Evolutionary conservation across 2,113 vertebrate species (phyloP).

Genomic region (Apodemus speciosus): DNA sequence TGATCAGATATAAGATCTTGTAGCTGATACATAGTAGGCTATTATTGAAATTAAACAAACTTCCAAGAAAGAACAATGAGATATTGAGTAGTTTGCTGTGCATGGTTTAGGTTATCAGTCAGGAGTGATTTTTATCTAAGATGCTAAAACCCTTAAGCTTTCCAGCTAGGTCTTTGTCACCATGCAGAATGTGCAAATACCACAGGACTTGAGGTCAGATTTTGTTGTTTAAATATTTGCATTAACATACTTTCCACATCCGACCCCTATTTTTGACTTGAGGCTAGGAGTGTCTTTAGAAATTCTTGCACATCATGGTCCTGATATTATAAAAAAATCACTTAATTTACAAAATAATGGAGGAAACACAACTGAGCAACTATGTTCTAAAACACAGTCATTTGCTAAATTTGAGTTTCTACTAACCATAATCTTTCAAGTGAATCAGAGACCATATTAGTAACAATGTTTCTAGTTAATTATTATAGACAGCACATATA

Average conservation of each 20-base stretch:
- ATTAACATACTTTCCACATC: no score
- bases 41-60: background rate
- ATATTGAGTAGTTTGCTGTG: conserved; percentile 16
- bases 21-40: background rate
- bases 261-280: background rate
- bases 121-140: background rate
- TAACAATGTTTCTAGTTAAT: background rate
- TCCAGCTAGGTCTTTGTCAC: background rate
- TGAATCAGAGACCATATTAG: background rate
- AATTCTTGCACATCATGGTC: background rate
- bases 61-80: conserved; percentile 14
- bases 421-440: background rate
- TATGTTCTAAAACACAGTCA: background rate
- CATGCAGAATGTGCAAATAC: background rate
- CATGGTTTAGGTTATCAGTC: background rate
- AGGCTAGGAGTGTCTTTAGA: no score
- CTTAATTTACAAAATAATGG: background rate
- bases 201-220: background rate
- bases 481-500: background rate
- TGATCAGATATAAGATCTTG: background rate
- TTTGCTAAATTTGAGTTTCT: background rate
- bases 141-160: background rate
- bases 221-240: background rate
- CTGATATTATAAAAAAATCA: background rate
- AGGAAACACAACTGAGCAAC: background rate